Evolutionary conservation across 1,140 invertebrate species (phyloP), one percentile per base, ranked within the genome.

Genomic region (Ceratosolen fusciceps): DNA sequence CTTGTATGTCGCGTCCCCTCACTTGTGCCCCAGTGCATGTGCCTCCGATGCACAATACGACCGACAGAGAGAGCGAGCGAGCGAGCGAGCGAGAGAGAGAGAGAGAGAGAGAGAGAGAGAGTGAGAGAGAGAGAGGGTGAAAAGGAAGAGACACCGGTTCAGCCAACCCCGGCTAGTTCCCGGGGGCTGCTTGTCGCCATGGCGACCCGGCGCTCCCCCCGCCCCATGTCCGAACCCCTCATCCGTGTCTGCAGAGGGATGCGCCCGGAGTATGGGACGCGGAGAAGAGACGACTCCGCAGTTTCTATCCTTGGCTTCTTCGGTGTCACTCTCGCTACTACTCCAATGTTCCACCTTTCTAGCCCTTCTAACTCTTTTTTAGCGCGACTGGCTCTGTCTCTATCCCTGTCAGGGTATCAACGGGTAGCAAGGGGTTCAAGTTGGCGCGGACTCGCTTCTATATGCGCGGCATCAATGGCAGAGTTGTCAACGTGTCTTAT

Each of bases 141-240:
- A 2, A 31, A 2, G 62, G 84, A 84, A 84, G 85, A 85, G 85
- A 84, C 86, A 87, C 86, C 87, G 85, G 86, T 86, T 85, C 82
- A 86, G 85, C 86, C 86, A 85, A 86, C 85, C 86, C 84, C 84
- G 77, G 62, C 43, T 73, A 39, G 84, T 83, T 85, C 83, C 75
- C 83, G 84, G 85, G 87, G 74, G 74, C 21, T 80, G 84, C 85
- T 87, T 85, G 87, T 88, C 84, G 86, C 80, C 87, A 88, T 88
- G 87, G 83, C 84, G 84, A 88, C 87, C 84, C 39, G 82, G 82
- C 84, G 82, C 82, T 83, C 85, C 86, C 86, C 65, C 24, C 24
- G 5, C 56, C 56, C 52, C 12, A 52, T 54, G 68, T 29, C 26
- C 43, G 24, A 47, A 21, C n/a, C 34, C 67, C 58, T 65, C 39